These are phyloP conservation scores for Eupithecia subumbrata DNA, from an alignment of 2,888 invertebrate genomes.

Conservation along the genomic window DNA sequence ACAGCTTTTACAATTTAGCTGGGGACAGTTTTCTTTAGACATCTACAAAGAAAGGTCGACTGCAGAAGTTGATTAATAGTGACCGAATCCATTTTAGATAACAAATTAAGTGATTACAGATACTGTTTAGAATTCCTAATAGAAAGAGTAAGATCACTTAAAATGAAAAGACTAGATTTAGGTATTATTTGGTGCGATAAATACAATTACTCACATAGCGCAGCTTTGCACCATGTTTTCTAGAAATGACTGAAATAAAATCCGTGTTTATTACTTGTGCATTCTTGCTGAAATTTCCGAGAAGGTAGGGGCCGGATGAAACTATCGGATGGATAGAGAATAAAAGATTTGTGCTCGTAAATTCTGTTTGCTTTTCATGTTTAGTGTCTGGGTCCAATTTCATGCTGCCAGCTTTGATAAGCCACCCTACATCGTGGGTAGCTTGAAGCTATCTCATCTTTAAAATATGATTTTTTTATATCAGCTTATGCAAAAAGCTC, in stretches of 20 bases:
- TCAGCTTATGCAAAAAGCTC: background rate
- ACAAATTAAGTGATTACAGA: background rate
- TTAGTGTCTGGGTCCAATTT: background rate
- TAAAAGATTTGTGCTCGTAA: constrained; percentile 20
- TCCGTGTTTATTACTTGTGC: background rate
- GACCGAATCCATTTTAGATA: background rate
- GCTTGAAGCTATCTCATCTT: background rate
- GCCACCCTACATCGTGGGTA: background rate
- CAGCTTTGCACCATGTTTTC: background rate
- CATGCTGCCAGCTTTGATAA: constrained; percentile 2
- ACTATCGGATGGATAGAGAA: constrained; percentile 12
- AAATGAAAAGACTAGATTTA: background rate
- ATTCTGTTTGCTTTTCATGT: background rate
- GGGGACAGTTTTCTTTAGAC: constrained; percentile 14
- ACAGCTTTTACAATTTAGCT: constrained; percentile 20
- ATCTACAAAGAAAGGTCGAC: background rate
- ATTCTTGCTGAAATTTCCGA: background rate
- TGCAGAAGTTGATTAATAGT: background rate
- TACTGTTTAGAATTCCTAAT: background rate
- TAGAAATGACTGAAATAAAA: background rate
- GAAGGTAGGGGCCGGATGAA: constrained; percentile 2
- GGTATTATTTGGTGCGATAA: background rate
- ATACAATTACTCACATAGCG: background rate
- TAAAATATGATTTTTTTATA: background rate
- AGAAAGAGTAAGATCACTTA: background rate